Percentiles rank a stretch among this genome's conserved stretches.
phyloP scores from a whole-genome alignment of 2,888 invertebrate genomes.

The Plebejus melissa region DNA sequence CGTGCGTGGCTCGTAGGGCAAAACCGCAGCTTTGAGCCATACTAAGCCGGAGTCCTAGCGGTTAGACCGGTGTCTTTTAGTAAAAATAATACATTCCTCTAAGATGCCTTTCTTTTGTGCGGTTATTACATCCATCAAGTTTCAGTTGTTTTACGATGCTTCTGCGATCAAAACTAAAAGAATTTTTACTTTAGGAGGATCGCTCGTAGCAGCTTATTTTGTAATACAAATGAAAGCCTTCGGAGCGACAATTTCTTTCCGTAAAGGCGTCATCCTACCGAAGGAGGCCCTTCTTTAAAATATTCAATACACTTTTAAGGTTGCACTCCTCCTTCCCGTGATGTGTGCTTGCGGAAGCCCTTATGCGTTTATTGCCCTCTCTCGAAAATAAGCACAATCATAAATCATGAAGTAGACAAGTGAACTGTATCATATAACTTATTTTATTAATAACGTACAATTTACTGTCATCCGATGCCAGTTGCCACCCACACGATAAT shows the following conservation, averaged over 20 bases:
- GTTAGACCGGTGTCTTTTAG: constrained; percentile 6
- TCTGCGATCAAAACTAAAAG: not conserved
- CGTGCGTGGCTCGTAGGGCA: not conserved
- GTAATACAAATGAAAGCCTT: constrained; percentile 2
- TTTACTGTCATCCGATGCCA: not conserved
- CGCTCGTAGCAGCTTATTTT: not conserved
- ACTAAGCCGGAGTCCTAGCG: not conserved
- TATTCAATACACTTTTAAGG: constrained; percentile 17
- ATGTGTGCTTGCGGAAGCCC: constrained; percentile 13
- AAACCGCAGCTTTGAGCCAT: not conserved
- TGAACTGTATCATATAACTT: not conserved
- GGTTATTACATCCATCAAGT: not conserved
- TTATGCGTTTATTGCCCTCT: constrained; percentile 9
- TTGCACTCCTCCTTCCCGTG: not conserved
- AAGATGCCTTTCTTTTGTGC: not conserved
- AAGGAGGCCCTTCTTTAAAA: not conserved
- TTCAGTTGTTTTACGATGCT: not conserved
- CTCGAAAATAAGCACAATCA: constrained; percentile 9
- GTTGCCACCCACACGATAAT: not conserved
- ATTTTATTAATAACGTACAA: constrained; percentile 8
- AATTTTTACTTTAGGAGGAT: not conserved
- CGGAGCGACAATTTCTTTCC: not conserved
- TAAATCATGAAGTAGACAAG: not conserved
- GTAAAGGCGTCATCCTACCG: constrained; percentile 6
- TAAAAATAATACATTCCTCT: not conserved